Base-by-base conservation (phyloP, 53 echinoderm and acorn worm genomes). In the Hippasteria phrygiana region DNA sequence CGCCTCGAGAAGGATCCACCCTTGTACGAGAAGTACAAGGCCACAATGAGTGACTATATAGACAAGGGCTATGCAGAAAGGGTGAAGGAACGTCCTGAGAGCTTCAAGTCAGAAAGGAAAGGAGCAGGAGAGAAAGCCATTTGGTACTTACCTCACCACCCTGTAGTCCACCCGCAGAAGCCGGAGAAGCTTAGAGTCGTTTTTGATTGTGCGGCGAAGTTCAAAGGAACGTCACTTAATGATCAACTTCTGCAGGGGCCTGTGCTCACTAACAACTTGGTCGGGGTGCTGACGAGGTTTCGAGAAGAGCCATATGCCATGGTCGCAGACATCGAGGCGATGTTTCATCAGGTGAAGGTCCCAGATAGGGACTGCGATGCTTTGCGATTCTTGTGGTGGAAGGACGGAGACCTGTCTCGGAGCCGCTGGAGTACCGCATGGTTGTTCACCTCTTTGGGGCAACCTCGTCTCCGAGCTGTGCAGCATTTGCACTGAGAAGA, bases 101-200 rank as follows among this genome's bases (percentile, higher is more conserved):
- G 64, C 29, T 8, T 64, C 33, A 80, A 1, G 59, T 37, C 40
- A 20, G 55, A 80, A 41, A 13, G 51, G 20, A 11, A 5, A 50
- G 35, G 5, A 32, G 31, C 13, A 31, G 16, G 2, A 36, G 18
- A 8, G 20, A 31, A 6, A 54, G 33, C 46, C 59, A 36, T 37
- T 2, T 93, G 93, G 93, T 93, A 78, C 45, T 43, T 92, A 18
- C 89, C 93, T 13, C 93, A 89, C 38, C 93, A 92, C 41, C 86
- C 89, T 42, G 89, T 89, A 2, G 45, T 29, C 10, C 90, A 93
- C 65, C 89, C 89, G 0, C 75, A 74, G 63, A 92, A 92, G 48
- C 55, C 62, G 0, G 63, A 83, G 16, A 93, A 64, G 56, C 8
- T 18, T 13, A 32, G 71, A 55, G 24, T 71, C 10, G 71, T 71